Evolutionary conservation across 2,113 vertebrate species (phyloP).

Genomic region (Siniperca knerii): DNA sequence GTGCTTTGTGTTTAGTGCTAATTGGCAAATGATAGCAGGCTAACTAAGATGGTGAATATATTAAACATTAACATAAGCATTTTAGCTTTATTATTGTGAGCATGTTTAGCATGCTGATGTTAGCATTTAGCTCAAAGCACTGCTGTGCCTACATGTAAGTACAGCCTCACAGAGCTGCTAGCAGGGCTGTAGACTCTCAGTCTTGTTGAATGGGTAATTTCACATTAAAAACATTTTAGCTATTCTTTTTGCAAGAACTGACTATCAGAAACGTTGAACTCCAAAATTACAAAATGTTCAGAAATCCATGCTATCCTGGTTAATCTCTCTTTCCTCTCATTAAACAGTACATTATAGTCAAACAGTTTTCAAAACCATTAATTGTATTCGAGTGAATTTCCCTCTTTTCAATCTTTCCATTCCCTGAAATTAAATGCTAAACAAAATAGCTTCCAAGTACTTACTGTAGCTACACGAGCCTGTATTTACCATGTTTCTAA

Average conservation of each 20-base stretch:
- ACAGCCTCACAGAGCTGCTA: not conserved
- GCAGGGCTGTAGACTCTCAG: not conserved
- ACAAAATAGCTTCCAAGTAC: not conserved
- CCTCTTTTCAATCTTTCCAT: not conserved
- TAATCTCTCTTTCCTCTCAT: not conserved
- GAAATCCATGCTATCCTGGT: not conserved
- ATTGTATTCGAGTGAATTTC: not conserved
- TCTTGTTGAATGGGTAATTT: not conserved
- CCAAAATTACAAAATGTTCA: not conserved
- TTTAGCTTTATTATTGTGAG: not conserved
- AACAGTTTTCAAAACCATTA: not conserved
- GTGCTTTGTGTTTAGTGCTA: not conserved
- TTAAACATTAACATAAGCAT: not conserved
- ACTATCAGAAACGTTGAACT: not conserved
- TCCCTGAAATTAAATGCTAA: not conserved
- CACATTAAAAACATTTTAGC: not conserved
- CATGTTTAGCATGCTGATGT: not conserved
- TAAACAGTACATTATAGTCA: not conserved
- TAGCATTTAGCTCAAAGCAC: not conserved
- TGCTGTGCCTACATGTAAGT: not conserved
- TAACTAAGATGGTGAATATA: not conserved
- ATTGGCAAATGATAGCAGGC: not conserved
- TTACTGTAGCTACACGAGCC: not conserved
- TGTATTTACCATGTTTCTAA: constrained; percentile 1
- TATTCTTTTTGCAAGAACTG: not conserved